Conservation (phyloP, 2,113 vertebrate genomes). For the Psettodes erumei region DNA sequence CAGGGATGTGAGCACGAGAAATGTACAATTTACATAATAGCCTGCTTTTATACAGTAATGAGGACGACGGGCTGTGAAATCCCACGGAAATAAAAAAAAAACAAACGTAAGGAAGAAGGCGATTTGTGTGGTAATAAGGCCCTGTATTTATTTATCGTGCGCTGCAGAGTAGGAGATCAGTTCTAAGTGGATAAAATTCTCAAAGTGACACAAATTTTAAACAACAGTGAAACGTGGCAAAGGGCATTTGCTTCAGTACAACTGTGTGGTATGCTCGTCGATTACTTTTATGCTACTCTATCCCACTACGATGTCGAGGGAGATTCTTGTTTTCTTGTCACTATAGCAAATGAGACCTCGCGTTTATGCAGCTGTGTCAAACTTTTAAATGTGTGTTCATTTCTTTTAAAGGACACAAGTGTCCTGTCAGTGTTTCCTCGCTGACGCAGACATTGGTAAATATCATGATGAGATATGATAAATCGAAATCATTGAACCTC, state of each 20-base stretch:
- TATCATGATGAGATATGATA: too few relatives aligned
- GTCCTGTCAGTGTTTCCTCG: too few relatives aligned
- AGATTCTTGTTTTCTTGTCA: too few relatives aligned
- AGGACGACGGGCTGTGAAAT: conserved; percentile 11
- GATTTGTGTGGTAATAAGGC: not conserved
- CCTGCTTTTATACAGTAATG: conserved; percentile 39
- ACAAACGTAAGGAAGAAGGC: not conserved
- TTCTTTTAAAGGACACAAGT: not conserved
- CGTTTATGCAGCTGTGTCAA: not conserved
- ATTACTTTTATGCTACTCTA: too few relatives aligned
- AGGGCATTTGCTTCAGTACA: not conserved
- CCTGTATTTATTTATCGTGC: not conserved
- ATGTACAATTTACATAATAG: conserved; percentile 29
- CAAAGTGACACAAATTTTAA: not conserved
- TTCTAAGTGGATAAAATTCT: not conserved
- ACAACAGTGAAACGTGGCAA: not conserved
- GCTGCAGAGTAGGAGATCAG: not conserved
- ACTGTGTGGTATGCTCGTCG: too few relatives aligned
- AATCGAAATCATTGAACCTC: too few relatives aligned
- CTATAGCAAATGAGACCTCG: too few relatives aligned
- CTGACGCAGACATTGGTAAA: too few relatives aligned
- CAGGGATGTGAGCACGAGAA: conserved; percentile 6
- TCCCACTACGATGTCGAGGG: too few relatives aligned
- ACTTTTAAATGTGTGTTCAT: not conserved
- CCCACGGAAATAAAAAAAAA: not conserved